Evolutionary conservation across 2,113 vertebrate species (phyloP).

Genomic region (Embiotoca jacksoni): DNA sequence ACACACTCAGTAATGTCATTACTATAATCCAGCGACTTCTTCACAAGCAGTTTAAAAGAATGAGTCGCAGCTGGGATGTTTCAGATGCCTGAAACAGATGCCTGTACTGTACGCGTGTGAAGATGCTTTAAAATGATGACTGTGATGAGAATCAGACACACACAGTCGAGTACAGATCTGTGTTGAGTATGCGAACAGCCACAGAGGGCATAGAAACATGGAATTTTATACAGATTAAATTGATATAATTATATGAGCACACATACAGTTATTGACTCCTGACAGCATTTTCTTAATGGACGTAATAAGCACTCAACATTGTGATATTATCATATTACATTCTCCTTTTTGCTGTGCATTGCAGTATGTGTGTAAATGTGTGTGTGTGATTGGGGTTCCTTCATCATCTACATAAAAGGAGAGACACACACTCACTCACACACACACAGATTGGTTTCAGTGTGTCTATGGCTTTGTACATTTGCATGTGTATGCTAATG

Average conservation of each 20-base stretch:
- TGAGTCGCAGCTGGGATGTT: conserved; percentile 61
- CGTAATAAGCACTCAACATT: too few species aligned
- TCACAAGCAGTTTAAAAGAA: conserved; percentile 54
- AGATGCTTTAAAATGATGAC: conserved; percentile 37
- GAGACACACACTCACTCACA: conserved; percentile 15
- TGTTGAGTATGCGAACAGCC: conserved; percentile 7
- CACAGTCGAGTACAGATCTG: conserved; percentile 12
- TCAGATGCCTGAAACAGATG: conserved; percentile 40
- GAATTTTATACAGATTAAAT: background rate
- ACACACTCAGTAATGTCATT: conserved; percentile 57
- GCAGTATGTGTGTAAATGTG: background rate
- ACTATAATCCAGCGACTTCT: conserved; percentile 62
- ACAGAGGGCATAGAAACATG: background rate
- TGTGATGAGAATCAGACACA: background rate
- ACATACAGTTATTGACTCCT: background rate
- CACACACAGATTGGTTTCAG: background rate
- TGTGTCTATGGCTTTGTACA: conserved; percentile 10
- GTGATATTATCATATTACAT: too few species aligned
- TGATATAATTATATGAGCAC: too few species aligned
- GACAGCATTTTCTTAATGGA: too few species aligned
- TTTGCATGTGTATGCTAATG: conserved; percentile 23
- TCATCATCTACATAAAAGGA: conserved; percentile 59
- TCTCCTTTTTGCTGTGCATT: background rate
- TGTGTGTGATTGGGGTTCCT: conserved; percentile 13
- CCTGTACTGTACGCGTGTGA: conserved; percentile 29